Evolutionary conservation across 1,140 invertebrate genomes (phyloP).

Genomic region (Coboldia fuscipes): DNA sequence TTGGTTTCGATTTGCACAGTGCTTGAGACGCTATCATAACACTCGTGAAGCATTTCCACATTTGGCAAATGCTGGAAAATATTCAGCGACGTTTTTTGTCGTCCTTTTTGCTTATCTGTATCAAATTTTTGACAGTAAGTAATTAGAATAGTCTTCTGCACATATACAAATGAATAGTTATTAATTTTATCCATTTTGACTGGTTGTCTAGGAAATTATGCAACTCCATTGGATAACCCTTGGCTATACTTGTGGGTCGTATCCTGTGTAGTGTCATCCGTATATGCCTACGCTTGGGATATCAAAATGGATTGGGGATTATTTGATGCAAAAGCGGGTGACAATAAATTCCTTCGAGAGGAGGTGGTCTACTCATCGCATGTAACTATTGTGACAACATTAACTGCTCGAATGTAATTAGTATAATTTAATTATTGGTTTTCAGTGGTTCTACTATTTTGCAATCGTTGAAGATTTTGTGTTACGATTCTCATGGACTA

Average conservation of each 20-base stretch:
- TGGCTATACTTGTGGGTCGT: conserved; percentile 65
- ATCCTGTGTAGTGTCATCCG: conserved; percentile 55
- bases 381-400: conserved; percentile 25
- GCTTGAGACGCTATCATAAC: conserved; percentile 79
- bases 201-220: conserved; percentile 30
- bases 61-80: conserved; percentile 67
- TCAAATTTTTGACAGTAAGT: conserved; percentile 12
- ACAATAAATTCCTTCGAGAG: conserved; percentile 59
- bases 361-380: conserved; percentile 58
- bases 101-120: conserved; percentile 20
- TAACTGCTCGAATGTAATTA: background rate
- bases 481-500: conserved; percentile 61
- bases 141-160: no score
- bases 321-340: conserved; percentile 59
- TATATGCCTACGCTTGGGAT: conserved; percentile 86
- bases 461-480: conserved; percentile 93
- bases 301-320: conserved; percentile 97
- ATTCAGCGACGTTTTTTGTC: conserved; percentile 21
- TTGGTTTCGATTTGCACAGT: conserved; percentile 95
- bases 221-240: conserved; percentile 41
- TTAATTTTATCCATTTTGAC: background rate
- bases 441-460: conserved; percentile 85
- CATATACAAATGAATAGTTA: no score
- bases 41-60: conserved; percentile 84
- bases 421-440: conserved; percentile 10